Evolutionary conservation across 1,140 invertebrate genomes (phyloP), one percentile per base, ranked within the genome.

Genomic region (Zaprionus capensis): DNA sequence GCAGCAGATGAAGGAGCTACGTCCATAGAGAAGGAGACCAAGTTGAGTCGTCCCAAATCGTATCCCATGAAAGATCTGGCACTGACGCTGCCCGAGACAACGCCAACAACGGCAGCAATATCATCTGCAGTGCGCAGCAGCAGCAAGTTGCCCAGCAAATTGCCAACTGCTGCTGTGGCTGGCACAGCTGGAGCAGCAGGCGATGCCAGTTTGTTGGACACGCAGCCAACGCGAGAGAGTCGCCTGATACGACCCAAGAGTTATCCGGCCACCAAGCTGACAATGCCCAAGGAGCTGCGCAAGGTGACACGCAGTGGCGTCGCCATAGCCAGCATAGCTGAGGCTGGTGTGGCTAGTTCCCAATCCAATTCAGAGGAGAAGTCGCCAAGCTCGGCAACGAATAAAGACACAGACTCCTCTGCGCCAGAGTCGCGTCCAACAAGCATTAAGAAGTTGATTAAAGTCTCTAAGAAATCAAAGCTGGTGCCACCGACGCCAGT

Each of bases 21-120:
- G 0, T 0, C 65, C n/a, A 46, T 2, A 2, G 72, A 80, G 0
- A 93, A 91, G 76, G 93, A 94, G 73, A 95, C 95, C 2, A 95
- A 94, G 93, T 76, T 96, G 24, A 93, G 94, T 15, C 91, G 95
- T 51, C 95, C 95, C 7, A 94, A 94, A 61, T 94, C 94, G 20
- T 94, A 94, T 77, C 94, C 93, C 31, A 92, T 81, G 66, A 93
- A 93, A 41, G 92, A 92, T 7, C 24, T 78, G 0, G 71, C 67
- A 0, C 28, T 85, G 1, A 88, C 75, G 22, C 58, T 90, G 36
- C 31, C 41, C 15, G 68, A 78, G 2, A 15, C 57, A 4, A 7
- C 51, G 0, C 34, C 68, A 0, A 44, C 68, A 0, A n/a, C 74
- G 1, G 7, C 57, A 1, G n/a, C 51, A 0, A 26, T 63, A n/a